Evolutionary conservation across 2,113 vertebrate genomes (phyloP), one percentile per base, ranked within the genome.

Genomic region (Herpetotheres cachinnans): DNA sequence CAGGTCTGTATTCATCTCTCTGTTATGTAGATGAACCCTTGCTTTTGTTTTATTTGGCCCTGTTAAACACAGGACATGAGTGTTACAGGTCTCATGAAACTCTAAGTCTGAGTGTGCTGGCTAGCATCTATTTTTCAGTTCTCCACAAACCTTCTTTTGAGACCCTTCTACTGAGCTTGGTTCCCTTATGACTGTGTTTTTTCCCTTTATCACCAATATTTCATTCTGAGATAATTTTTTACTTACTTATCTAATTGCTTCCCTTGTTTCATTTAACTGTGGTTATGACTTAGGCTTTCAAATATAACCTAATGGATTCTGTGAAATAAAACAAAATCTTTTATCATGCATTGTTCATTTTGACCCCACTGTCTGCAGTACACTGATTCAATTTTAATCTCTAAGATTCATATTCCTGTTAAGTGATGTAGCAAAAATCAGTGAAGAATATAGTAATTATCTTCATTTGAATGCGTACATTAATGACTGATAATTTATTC

Each of bases 401-500:
- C 27, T 34, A 56, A 73, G 61, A 47, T 70, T 80, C 1, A 0
- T 27, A 62, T 91, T 94, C 36, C 27, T 85, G 54, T 67, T 80
- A 94, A 95, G 62, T 58, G 18, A 97, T 86, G 69, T 67, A 89
- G 62, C 47, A 90, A 82, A 88, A 93, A 74, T 85, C 77, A 80
- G 30, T 71, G 80, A 95, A 91, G 36, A 93, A 91, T 56, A 76
- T n/a, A 82, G 36, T 79, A 89, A 97, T 95, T 94, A 91, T 34
- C 72, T 85, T 94, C n/a, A 91, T 97, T 88, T 95, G 36, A 93
- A 87, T 72, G 73, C 2, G 0, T 89, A 87, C 52, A 93, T 89
- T 79, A 97, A 96, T 74, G 78, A 70, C 34, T 96, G 77, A 54
- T 50, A 88, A 70, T 94, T 97, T 83, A 90, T 89, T 96, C 58